Conservation (phyloP, 1,140 invertebrate species). For the Neodiprion fabricii region DNA sequence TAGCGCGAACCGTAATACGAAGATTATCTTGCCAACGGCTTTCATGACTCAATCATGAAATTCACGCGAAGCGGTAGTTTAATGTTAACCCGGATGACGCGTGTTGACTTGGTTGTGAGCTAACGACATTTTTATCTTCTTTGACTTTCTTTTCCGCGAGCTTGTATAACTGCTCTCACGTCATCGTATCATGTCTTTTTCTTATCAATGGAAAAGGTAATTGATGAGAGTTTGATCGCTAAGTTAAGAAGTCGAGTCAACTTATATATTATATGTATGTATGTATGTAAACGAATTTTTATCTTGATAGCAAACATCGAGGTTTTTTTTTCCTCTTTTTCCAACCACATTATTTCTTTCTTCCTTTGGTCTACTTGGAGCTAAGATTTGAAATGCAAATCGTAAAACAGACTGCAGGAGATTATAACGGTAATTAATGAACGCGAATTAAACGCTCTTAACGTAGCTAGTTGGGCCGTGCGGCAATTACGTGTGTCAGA, state of each 20-base stretch:
- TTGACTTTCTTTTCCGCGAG: neutral
- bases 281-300: neutral
- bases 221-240: too few relatives aligned
- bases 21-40: neutral
- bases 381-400: neutral
- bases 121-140: neutral
- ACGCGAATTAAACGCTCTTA: conserved; percentile 1
- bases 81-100: too few relatives aligned
- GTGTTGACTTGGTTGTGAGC: too few relatives aligned
- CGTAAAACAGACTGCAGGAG: neutral
- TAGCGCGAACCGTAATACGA: neutral
- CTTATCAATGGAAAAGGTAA: too few relatives aligned
- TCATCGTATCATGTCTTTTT: neutral
- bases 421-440: too few relatives aligned
- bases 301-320: neutral
- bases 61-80: too few relatives aligned
- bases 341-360: neutral
- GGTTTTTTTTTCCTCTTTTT: neutral
- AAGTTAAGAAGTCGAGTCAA: too few relatives aligned
- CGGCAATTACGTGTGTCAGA: neutral
- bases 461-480: neutral
- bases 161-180: neutral
- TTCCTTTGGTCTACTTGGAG: neutral
- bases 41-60: neutral
- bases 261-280: too few relatives aligned